A percentile compares a stretch with the other conserved stretches of the same genome.
Evolutionary conservation across 2,797 vertebrate species (phyloP).

Genomic region (Philypnodon macrostomus): DNA sequence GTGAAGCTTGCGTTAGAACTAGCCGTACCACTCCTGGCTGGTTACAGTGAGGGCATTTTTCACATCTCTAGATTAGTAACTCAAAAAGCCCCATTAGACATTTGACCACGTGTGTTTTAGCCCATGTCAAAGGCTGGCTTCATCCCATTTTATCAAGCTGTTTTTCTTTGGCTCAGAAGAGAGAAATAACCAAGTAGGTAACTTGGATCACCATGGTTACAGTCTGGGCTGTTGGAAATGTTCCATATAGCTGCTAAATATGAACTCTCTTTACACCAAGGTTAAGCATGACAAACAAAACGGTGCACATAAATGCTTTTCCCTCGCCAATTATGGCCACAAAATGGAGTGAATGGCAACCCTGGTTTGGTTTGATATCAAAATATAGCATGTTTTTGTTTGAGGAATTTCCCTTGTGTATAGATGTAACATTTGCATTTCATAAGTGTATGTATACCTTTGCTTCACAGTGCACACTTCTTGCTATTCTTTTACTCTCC

Average conservation of each 20-base stretch:
- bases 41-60: slow-evolving; percentile 16
- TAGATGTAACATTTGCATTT: slow-evolving; percentile 45
- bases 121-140: slow-evolving; percentile 35
- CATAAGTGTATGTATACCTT: slow-evolving; percentile 25
- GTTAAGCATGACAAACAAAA: slow-evolving; percentile 36
- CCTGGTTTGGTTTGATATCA: neutral
- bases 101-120: slow-evolving; percentile 11
- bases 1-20: slow-evolving; percentile 23
- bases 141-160: slow-evolving; percentile 55
- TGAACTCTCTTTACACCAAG: slow-evolving; percentile 31
- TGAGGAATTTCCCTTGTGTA: slow-evolving; percentile 31
- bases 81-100: slow-evolving; percentile 17
- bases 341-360: neutral
- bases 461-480: slow-evolving; percentile 15
- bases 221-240: slow-evolving; percentile 45
- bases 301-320: slow-evolving; percentile 1
- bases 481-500: neutral
- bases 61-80: slow-evolving; percentile 16
- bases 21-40: slow-evolving; percentile 11
- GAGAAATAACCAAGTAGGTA: slow-evolving; percentile 55
- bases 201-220: slow-evolving; percentile 69
- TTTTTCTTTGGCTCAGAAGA: slow-evolving; percentile 52
- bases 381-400: too few species aligned
- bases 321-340: slow-evolving; percentile 4
- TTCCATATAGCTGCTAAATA: slow-evolving; percentile 45